These are phyloP conservation scores for Phortica okadai DNA, from an alignment of 2,888 invertebrate species.

Conservation along the genomic window DNA sequence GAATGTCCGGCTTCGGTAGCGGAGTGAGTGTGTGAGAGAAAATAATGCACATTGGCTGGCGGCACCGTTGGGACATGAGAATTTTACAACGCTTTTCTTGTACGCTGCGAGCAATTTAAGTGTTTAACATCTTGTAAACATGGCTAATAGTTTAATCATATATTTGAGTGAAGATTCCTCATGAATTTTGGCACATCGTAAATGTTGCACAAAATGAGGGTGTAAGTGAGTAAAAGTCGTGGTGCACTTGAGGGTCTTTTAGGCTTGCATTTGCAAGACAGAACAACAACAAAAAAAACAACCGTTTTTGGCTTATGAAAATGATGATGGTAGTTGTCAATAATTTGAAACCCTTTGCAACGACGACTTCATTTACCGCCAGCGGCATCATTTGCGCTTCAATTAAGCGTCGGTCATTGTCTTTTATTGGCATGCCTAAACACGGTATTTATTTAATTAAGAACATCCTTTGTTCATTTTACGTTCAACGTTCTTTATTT, in stretches of 20 bases:
- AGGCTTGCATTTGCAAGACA: too few relatives aligned
- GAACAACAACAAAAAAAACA: neutral
- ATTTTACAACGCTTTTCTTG: conserved; percentile 22
- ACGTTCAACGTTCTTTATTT: conserved; percentile 34
- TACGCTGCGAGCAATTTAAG: conserved; percentile 58
- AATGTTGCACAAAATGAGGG: neutral
- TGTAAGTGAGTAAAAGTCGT: neutral
- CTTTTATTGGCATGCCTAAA: neutral
- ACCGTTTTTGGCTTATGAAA: neutral
- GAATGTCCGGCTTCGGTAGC: too few relatives aligned
- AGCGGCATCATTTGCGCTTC: neutral
- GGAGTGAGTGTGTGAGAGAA: too few relatives aligned
- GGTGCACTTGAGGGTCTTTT: neutral
- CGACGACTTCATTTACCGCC: neutral
- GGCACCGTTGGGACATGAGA: neutral
- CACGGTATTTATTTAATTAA: neutral
- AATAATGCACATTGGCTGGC: too few relatives aligned
- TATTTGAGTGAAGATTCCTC: neutral
- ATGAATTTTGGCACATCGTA: neutral
- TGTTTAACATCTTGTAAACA: conserved; percentile 67
- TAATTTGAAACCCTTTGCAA: neutral
- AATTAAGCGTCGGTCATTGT: neutral
- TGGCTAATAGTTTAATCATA: conserved; percentile 55
- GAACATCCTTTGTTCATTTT: conserved; percentile 15
- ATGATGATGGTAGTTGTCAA: neutral